phyloP scores from a whole-genome alignment of 2,888 invertebrate genomes.

The Sepiola atlantica region DNA sequence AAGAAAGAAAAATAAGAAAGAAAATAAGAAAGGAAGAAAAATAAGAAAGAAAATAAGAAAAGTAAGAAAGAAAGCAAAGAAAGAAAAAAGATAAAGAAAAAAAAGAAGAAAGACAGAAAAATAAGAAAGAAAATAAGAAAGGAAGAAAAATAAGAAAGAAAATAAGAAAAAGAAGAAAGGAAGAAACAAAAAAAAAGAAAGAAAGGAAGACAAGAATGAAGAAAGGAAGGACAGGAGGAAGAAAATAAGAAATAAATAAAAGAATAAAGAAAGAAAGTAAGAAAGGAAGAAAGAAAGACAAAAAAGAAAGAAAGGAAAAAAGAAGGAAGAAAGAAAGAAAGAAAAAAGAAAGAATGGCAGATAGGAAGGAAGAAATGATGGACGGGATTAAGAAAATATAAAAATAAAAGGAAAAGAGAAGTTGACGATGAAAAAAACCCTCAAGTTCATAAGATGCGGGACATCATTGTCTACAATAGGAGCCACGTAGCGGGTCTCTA shows the following conservation, averaged over 20 bases:
- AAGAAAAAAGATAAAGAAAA: no score
- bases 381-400: no score
- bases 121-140: no score
- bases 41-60: background rate
- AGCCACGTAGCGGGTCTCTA: no score
- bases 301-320: background rate
- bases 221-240: background rate
- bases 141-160: background rate
- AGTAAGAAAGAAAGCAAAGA: no score
- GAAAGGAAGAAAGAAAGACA: background rate
- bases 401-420: no score
- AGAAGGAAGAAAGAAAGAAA: background rate
- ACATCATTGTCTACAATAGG: no score
- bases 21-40: background rate
- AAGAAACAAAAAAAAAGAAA: background rate
- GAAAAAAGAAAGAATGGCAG: background rate
- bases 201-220: background rate
- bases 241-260: background rate
- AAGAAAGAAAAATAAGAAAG: background rate
- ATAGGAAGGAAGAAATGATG: background rate
- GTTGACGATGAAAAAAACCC: no score
- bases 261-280: no score
- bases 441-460: no score
- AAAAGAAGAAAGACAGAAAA: no score
- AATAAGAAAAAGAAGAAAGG: background rate